phyloP scores from a whole-genome alignment of 2,797 vertebrate genomes.

The Pseudochirops corinnae region DNA sequence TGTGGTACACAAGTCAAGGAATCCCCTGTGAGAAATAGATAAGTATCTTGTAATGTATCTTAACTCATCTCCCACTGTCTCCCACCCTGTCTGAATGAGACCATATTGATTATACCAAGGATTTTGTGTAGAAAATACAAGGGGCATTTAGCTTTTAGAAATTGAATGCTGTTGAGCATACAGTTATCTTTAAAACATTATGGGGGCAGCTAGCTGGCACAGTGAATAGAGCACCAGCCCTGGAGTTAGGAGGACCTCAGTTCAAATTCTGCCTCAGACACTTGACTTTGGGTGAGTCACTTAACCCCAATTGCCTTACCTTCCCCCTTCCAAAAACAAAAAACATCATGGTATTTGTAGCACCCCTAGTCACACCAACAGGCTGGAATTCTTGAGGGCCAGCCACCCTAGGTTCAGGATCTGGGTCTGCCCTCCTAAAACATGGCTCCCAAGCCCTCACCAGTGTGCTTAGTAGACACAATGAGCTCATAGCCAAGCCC shows the following conservation, averaged over 20 bases:
- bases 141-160: conserved; percentile 17
- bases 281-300: too few relatives aligned
- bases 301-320: too few relatives aligned
- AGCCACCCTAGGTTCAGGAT: not conserved
- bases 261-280: too few relatives aligned
- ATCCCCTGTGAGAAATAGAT: too few relatives aligned
- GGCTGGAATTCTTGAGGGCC: not conserved
- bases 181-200: not conserved
- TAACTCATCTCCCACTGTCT: conserved; percentile 5
- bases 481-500: not conserved
- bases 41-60: not conserved
- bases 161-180: not conserved
- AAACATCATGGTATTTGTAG: not conserved
- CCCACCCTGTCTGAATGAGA: conserved; percentile 32
- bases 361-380: not conserved
- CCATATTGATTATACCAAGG: conserved; percentile 5
- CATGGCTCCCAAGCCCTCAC: not conserved
- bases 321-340: too few relatives aligned
- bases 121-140: conserved; percentile 28
- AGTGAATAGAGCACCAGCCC: too few relatives aligned
- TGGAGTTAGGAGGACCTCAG: too few relatives aligned
- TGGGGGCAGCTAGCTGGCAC: not conserved
- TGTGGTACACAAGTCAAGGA: too few relatives aligned
- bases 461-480: not conserved
- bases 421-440: not conserved